Percentiles rank a stretch among this genome's conserved stretches.
These are phyloP conservation scores for Cassiopea xamachana DNA, from an alignment of 30 jellyfish, hydroid and myxozoan genomes.

Conservation along the genomic window DNA sequence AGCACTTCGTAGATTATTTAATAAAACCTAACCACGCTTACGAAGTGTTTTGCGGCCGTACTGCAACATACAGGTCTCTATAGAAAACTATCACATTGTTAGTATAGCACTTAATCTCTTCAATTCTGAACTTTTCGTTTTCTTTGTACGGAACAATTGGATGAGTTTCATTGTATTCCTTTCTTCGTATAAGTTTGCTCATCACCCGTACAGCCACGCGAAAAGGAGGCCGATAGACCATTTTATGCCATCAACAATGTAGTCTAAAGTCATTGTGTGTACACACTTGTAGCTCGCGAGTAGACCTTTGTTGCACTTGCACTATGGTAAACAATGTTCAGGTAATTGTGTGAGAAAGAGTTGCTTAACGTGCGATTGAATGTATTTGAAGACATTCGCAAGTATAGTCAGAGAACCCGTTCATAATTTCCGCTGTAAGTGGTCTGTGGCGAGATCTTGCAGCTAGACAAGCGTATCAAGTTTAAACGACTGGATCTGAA, in stretches of 20 bases:
- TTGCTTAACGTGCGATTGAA: neutral
- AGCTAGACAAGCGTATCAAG: conserved; percentile 35
- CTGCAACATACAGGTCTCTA: neutral
- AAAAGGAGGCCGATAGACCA: conserved; percentile 76
- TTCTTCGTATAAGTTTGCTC: conserved; percentile 12
- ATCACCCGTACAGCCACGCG: conserved; percentile 70
- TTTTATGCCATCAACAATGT: conserved; percentile 51
- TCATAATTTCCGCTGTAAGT: conserved; percentile 63
- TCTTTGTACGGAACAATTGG: conserved; percentile 10
- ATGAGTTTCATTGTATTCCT: conserved; percentile 12
- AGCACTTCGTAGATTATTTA: no score
- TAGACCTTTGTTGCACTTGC: conserved; percentile 52
- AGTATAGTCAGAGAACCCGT: neutral
- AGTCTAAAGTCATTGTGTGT: conserved; percentile 41
- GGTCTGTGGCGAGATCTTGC: conserved; percentile 55
- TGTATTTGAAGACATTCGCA: neutral
- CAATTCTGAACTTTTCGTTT: conserved; percentile 11
- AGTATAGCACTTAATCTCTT: neutral
- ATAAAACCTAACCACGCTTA: no score
- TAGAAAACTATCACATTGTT: neutral
- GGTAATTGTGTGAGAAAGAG: neutral
- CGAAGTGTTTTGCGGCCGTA: neutral
- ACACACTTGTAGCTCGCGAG: conserved; percentile 64
- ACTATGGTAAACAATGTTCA: conserved; percentile 13
- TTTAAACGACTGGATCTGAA: conserved; percentile 45